Conservation (phyloP, 2,797 vertebrate genomes). For the Hydrocynus forskahlii region DNA sequence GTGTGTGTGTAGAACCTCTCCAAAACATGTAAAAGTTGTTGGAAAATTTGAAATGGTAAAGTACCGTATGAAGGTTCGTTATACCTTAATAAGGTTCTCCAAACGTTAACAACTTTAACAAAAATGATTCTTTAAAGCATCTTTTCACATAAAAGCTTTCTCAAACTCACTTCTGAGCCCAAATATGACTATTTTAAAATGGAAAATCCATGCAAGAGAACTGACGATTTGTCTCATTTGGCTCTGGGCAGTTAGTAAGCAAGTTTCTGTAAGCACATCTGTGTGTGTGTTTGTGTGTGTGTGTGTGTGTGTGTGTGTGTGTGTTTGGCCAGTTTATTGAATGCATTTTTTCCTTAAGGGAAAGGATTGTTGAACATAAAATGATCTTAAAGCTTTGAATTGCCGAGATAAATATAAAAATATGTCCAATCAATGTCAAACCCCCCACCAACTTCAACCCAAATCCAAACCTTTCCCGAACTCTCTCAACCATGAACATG, state of each 20-base stretch:
- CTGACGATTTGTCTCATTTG: background rate
- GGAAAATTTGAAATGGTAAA: too few species aligned
- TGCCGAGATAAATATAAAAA: background rate
- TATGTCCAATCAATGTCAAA: background rate
- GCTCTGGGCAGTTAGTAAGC: background rate
- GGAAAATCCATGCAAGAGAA: background rate
- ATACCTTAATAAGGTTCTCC: too few species aligned
- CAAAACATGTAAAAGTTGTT: too few species aligned
- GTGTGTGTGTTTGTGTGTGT: too few species aligned
- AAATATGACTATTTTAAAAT: background rate
- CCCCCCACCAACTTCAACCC: background rate
- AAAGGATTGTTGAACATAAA: background rate
- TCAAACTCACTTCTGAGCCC: too few species aligned
- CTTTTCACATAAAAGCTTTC: too few species aligned
- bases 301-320: background rate
- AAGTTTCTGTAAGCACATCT: background rate
- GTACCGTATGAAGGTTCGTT: too few species aligned
- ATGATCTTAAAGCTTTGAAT: background rate
- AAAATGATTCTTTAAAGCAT: too few species aligned
- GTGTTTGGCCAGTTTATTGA: conserved; percentile 1
- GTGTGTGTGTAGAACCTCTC: too few species aligned
- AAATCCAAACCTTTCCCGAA: background rate
- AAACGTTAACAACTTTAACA: too few species aligned
- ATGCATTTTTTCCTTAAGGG: background rate
- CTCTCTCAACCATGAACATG: background rate